phyloP scores from a whole-genome alignment of 2,113 vertebrate species.

The Regulus satrapa region DNA sequence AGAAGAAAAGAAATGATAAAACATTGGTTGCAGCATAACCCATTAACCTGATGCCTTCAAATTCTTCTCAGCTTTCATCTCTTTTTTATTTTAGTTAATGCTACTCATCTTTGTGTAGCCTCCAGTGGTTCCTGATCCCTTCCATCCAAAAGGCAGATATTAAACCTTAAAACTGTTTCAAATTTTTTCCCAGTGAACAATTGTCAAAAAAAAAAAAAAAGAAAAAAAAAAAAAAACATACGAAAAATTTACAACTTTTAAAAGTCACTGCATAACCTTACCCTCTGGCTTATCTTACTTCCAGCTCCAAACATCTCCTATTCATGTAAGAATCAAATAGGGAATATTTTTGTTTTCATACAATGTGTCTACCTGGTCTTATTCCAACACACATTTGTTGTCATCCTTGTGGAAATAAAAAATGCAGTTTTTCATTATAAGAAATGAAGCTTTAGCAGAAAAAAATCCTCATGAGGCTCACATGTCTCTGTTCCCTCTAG shows the following conservation, averaged over 20 bases:
- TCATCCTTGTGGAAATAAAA: background rate
- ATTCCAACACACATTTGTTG: background rate
- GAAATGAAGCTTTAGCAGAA: background rate
- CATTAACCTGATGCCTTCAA: background rate
- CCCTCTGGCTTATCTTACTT: background rate
- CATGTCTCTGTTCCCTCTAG: background rate
- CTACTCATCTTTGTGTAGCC: background rate
- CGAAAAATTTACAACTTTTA: background rate
- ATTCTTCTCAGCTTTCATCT: background rate
- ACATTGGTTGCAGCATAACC: fast-evolving
- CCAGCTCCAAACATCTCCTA: background rate
- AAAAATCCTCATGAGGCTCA: background rate
- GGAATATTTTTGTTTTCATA: background rate
- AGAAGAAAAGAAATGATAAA: background rate
- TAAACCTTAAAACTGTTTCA: background rate
- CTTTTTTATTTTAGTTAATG: background rate
- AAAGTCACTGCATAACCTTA: background rate
- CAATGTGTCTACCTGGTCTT: background rate
- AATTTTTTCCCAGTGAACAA: background rate
- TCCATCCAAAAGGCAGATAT: background rate
- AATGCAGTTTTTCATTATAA: background rate
- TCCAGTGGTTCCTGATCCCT: background rate
- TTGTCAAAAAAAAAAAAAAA: background rate
- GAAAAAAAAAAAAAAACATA: background rate
- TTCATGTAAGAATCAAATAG: background rate